Evolutionary conservation across 2,888 invertebrate species (phyloP), one percentile per base, ranked within the genome.

Genomic region (Neuroscelio doddi): DNA sequence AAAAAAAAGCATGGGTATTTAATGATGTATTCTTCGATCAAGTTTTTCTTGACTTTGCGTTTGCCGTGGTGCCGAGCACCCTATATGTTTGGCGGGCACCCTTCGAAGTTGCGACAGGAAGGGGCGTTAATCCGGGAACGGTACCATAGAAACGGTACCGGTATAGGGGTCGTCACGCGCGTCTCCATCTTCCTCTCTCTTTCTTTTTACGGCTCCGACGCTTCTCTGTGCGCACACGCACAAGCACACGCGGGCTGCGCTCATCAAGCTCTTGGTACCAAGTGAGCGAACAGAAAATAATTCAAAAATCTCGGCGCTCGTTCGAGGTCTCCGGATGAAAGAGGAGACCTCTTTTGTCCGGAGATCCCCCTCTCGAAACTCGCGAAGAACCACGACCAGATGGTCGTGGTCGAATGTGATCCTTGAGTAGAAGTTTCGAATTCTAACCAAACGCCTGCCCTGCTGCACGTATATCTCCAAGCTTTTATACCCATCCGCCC

Each of bases 141-240:
- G 81, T 81, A 81, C 82, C 82, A 81, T 81, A 81, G 81, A 81
- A 81, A 81, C 81, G 81, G 80, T 80, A 81, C 79, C 80, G 75
- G 76, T 71, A 58, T 56, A 65, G 74, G 75, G 73, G 72, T 75
- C 71, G 74, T 66, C 62, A 66, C 52, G 29, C 57, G 70, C 70
- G 62, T 61, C 62, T 64, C 58, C 53, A 52, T 66, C 49, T 16
- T 12, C 42, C 42, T 59, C 45, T 44, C 44, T 2, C 36, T 46
- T 34, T 57, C 68, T 52, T 50, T 39, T 53, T 21, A 2, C 21
- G 21, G 21, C 21, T 5, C 3, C 21, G 21, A 3, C 21, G 21
- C 45, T 50, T 52, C 44, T 39, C 61, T 45, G 36, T 45, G 29
- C 32, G 57, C 36, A 53, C 62, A 39, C 38, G 5, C 21, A 21